Percentiles rank a stretch among this genome's conserved stretches.
phyloP scores from a whole-genome alignment of 2,888 invertebrate species.

The Melolontha melolontha region DNA sequence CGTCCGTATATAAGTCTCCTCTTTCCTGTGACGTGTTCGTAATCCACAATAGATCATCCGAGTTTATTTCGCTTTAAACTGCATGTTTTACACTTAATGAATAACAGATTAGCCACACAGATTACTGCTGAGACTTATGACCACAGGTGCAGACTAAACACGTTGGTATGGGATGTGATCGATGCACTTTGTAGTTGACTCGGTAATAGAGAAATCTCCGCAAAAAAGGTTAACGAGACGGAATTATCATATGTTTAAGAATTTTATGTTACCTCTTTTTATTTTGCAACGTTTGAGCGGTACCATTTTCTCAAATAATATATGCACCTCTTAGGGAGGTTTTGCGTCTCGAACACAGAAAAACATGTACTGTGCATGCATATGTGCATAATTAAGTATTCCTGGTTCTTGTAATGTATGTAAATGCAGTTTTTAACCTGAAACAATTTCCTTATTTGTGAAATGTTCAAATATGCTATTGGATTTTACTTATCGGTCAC shows the following conservation, averaged over 20 bases:
- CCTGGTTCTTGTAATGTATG: no score
- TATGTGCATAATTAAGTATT: no score
- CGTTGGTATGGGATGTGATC: constrained; percentile 17
- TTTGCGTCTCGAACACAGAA: no score
- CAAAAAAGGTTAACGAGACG: constrained; percentile 15
- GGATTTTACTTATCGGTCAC: no score
- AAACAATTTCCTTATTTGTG: no score
- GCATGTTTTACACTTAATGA: constrained; percentile 24
- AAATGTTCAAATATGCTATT: no score
- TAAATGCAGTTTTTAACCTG: no score
- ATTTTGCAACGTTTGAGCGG: not conserved
- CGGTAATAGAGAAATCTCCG: constrained; percentile 7
- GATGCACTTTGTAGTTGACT: constrained; percentile 1
- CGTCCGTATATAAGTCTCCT: not conserved
- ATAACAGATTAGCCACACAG: constrained; percentile 29
- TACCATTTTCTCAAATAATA: no score
- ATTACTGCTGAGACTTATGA: constrained; percentile 27
- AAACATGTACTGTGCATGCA: no score
- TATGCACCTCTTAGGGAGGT: no score
- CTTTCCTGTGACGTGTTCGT: constrained; percentile 8
- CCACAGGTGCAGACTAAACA: not conserved
- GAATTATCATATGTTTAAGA: constrained; percentile 15
- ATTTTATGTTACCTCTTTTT: constrained; percentile 1
- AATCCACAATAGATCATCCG: constrained; percentile 6
- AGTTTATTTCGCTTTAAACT: constrained; percentile 26